Evolutionary conservation across 1,140 invertebrate genomes (phyloP).

Genomic region (Platyscapa corneri): DNA sequence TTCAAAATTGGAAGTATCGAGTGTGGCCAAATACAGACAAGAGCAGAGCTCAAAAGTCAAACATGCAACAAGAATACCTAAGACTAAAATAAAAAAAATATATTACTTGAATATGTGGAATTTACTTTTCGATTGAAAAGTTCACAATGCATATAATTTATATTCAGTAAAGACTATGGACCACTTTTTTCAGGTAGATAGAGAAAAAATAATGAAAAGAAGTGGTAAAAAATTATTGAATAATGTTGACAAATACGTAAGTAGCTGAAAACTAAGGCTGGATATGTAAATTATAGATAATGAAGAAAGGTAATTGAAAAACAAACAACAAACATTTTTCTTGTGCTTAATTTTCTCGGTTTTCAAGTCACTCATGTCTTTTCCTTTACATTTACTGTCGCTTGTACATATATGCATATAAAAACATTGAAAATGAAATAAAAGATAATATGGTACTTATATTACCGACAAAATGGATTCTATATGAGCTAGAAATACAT

Average conservation of each 20-base stretch:
- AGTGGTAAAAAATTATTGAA: constrained; percentile 14
- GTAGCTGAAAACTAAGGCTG: not conserved
- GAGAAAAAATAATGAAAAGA: not conserved
- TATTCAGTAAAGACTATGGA: constrained; percentile 33
- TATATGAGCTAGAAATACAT: not conserved
- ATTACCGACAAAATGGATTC: not conserved
- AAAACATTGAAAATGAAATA: not conserved
- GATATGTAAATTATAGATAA: not conserved
- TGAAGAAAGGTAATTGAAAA: not conserved
- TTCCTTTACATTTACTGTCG: not conserved
- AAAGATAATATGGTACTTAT: not conserved
- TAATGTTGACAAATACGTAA: constrained; percentile 42
- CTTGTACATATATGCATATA: constrained; percentile 13
- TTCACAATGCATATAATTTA: constrained; percentile 25
- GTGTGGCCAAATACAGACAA: constrained; percentile 44
- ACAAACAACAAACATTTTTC: constrained; percentile 25
- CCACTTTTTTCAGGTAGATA: constrained; percentile 34
- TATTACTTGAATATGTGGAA: constrained; percentile 6
- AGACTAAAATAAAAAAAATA: constrained; percentile 40
- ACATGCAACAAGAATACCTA: constrained; percentile 35
- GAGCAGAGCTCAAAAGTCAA: constrained; percentile 41
- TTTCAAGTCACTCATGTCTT: constrained; percentile 8
- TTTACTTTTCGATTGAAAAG: constrained; percentile 38
- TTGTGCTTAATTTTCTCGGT: constrained; percentile 30
- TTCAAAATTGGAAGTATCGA: constrained; percentile 50